These are phyloP conservation scores for Helobdella robusta DNA, from an alignment of 2,888 invertebrate species.

Conservation along the genomic window DNA sequence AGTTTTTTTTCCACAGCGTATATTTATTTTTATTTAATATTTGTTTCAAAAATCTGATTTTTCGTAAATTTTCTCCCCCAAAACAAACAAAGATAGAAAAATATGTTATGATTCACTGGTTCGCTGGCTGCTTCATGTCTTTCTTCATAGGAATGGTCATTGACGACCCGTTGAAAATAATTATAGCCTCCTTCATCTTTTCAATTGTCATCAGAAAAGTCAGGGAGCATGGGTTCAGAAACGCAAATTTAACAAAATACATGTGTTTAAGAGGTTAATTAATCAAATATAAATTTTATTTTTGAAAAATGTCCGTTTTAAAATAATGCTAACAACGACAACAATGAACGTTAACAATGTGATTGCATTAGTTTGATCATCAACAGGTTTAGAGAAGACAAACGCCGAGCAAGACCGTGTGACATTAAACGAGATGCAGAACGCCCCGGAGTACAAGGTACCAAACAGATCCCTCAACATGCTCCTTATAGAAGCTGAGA, in stretches of 20 bases:
- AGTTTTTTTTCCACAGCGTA: not conserved
- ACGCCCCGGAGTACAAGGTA: conserved; percentile 1
- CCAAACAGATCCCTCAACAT: conserved; percentile 18
- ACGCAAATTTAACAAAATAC: conserved; percentile 5
- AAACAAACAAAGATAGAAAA: conserved; percentile 13
- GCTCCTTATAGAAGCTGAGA: conserved; percentile 12
- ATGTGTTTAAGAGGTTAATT: conserved; percentile 21
- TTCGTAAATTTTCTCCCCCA: too few relatives aligned
- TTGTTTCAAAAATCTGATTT: too few relatives aligned
- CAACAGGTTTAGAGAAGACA: conserved; percentile 9
- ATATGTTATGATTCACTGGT: not conserved
- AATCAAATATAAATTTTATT: not conserved
- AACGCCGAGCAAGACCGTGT: conserved; percentile 6
- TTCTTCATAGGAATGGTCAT: conserved; percentile 24
- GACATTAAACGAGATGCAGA: not conserved
- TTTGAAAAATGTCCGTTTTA: not conserved
- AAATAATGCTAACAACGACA: not conserved
- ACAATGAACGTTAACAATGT: not conserved
- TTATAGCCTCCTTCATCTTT: conserved; percentile 9
- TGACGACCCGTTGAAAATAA: conserved; percentile 21
- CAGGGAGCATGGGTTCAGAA: conserved; percentile 20
- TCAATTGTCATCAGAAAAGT: conserved; percentile 20
- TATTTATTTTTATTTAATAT: not conserved
- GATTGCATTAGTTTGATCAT: not conserved
- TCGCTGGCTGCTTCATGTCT: conserved; percentile 12